Conservation (phyloP, 2,113 vertebrate species). For the Apistogramma diplotaenia region DNA sequence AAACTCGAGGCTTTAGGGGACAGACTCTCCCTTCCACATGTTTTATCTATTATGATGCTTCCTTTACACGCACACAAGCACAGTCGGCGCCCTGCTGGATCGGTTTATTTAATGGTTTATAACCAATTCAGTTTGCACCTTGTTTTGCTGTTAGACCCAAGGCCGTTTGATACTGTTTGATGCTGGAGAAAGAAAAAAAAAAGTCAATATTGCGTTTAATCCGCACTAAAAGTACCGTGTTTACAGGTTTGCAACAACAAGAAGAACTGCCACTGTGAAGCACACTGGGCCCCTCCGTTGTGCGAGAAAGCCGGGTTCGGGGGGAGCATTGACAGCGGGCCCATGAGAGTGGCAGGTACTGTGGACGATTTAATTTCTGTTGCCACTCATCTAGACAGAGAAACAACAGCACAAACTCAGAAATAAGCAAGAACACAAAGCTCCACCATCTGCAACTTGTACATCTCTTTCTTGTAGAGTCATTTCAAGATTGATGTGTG, state of each 20-base stretch:
- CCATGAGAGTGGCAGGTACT: conserved; percentile 87
- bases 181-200: background rate
- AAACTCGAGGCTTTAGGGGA: conserved; percentile 35
- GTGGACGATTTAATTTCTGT: background rate
- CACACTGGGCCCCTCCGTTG: conserved; percentile 90
- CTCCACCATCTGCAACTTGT: background rate
- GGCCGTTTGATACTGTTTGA: background rate
- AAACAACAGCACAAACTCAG: background rate
- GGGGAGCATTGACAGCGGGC: conserved; percentile 93
- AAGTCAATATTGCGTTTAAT: background rate
- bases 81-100: background rate
- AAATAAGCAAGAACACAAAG: conserved; percentile 1
- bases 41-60: conserved; percentile 48
- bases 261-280: conserved; percentile 96
- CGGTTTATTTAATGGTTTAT: background rate
- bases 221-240: background rate
- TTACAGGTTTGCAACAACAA: conserved; percentile 96
- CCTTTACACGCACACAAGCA: background rate
- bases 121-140: background rate
- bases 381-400: conserved; percentile 19
- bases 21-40: conserved; percentile 37
- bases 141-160: background rate
- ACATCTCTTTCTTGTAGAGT: conserved; percentile 1
- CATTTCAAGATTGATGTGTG: conserved; percentile 14
- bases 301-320: conserved; percentile 91